Conservation (phyloP, 2,888 invertebrate genomes). For the Drosophila dives region DNA sequence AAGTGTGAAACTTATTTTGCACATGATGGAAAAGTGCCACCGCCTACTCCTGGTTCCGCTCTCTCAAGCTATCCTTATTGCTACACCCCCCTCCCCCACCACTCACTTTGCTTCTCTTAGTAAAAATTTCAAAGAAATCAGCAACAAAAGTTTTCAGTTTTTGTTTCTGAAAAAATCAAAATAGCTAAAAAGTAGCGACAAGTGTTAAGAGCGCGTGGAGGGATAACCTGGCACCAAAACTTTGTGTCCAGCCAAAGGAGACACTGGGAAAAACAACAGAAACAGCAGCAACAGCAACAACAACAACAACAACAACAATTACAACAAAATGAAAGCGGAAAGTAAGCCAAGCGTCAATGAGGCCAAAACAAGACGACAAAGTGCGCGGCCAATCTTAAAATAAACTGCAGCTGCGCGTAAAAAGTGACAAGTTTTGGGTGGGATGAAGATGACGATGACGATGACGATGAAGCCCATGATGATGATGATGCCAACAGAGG, state of each 20-base stretch:
- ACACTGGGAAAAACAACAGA: constrained; percentile 13
- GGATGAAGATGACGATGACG: constrained; percentile 5
- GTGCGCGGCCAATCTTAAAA: constrained; percentile 80
- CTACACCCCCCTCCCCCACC: background rate
- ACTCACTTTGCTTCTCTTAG: background rate
- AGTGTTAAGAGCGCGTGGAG: constrained; percentile 56
- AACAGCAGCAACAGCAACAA: constrained; percentile 27
- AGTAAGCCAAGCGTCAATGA: constrained; percentile 64
- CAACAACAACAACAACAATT: constrained; percentile 16
- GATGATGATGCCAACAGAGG: background rate
- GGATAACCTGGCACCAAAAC: constrained; percentile 47
- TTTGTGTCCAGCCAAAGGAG: constrained; percentile 46
- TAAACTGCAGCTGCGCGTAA: constrained; percentile 80
- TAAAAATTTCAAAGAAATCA: constrained; percentile 78
- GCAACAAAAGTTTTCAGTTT: constrained; percentile 77
- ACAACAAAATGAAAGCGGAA: constrained; percentile 29
- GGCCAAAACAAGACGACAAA: constrained; percentile 69
- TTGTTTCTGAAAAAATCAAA: constrained; percentile 78
- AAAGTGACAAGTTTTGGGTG: constrained; percentile 76
- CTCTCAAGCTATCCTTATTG: background rate
- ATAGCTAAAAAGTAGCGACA: constrained; percentile 81
- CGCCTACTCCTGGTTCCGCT: constrained; percentile 6
- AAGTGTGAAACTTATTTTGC: constrained; percentile 81
- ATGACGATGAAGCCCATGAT: background rate
- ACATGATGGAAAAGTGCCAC: constrained; percentile 68